phyloP scores from a whole-genome alignment of 92 coral and sea anemone genomes.

The Porites cylindrica region DNA sequence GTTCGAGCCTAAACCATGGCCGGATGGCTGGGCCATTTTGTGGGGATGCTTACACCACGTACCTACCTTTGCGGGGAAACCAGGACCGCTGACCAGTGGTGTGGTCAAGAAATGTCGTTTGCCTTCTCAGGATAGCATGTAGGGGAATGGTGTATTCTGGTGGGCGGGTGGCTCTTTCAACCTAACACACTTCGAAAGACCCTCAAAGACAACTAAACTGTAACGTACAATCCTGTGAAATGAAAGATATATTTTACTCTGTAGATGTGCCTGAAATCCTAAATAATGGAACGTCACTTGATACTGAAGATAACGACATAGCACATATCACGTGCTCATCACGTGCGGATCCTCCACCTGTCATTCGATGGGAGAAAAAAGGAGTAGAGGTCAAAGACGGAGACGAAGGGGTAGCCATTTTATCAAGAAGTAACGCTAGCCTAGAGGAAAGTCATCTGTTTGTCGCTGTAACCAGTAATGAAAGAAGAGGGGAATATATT shows the following conservation, averaged over 20 bases:
- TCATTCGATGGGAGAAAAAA: constrained; percentile 26
- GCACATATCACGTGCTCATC: constrained; percentile 42
- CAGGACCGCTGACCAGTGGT: too few species aligned
- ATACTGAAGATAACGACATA: constrained; percentile 37
- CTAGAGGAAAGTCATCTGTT: constrained; percentile 34
- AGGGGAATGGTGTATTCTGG: too few species aligned
- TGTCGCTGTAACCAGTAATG: constrained; percentile 33
- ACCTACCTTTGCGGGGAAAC: too few species aligned
- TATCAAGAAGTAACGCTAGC: constrained; percentile 17
- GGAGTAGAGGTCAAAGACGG: constrained; percentile 22
- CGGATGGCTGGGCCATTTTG: too few species aligned
- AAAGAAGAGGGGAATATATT: constrained; percentile 22
- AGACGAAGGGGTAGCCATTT: constrained; percentile 38
- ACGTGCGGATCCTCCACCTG: constrained; percentile 23
- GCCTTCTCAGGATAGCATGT: too few species aligned
- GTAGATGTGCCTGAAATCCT: constrained; percentile 30
- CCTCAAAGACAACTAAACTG: too few species aligned
- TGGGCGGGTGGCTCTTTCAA: too few species aligned
- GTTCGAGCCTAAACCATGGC: too few species aligned
- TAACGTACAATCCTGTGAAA: not conserved
- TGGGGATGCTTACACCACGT: too few species aligned
- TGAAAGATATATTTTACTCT: not conserved
- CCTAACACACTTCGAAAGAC: too few species aligned
- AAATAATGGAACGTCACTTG: constrained; percentile 7
- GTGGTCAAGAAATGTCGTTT: too few species aligned